These are phyloP conservation scores for Euzophera pinguis DNA, from an alignment of 2,888 invertebrate genomes.

Conservation along the genomic window DNA sequence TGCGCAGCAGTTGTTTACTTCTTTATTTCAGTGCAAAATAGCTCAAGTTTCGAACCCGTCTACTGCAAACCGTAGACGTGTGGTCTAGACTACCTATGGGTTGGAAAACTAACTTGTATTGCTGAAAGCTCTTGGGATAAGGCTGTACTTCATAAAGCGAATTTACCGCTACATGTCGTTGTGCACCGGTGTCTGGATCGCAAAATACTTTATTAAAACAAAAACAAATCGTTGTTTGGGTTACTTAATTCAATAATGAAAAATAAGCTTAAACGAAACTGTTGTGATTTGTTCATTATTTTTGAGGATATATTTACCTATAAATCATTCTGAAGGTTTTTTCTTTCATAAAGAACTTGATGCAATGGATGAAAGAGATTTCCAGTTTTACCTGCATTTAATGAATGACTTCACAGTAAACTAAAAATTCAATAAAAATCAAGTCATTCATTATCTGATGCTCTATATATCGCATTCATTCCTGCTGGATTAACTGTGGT, in stretches of 20 bases:
- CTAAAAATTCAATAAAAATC: too few species aligned
- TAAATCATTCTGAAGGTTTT: too few species aligned
- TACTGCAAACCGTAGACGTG: slow-evolving; percentile 42
- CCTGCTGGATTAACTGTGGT: too few species aligned
- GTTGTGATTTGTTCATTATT: neutral
- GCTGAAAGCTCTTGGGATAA: slow-evolving; percentile 42
- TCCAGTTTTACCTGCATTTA: too few species aligned
- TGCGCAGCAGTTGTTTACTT: slow-evolving; percentile 45
- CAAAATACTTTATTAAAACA: slow-evolving; percentile 4
- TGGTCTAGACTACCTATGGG: slow-evolving; percentile 28
- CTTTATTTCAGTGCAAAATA: slow-evolving; percentile 33
- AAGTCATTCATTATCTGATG: too few species aligned
- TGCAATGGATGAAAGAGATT: too few species aligned
- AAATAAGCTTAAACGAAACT: neutral
- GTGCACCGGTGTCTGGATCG: slow-evolving; percentile 14
- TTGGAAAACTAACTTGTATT: slow-evolving; percentile 38
- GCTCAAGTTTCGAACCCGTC: slow-evolving; percentile 47
- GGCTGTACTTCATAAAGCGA: slow-evolving; percentile 30
- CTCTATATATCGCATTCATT: too few species aligned
- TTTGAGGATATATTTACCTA: too few species aligned
- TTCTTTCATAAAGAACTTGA: too few species aligned
- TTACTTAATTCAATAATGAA: too few species aligned
- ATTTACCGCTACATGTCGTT: slow-evolving; percentile 22
- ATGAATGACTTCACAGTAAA: too few species aligned
- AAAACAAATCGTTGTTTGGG: too few species aligned